Evolutionary conservation across 2,888 invertebrate genomes (phyloP).

Genomic region (Thecophora atra): DNA sequence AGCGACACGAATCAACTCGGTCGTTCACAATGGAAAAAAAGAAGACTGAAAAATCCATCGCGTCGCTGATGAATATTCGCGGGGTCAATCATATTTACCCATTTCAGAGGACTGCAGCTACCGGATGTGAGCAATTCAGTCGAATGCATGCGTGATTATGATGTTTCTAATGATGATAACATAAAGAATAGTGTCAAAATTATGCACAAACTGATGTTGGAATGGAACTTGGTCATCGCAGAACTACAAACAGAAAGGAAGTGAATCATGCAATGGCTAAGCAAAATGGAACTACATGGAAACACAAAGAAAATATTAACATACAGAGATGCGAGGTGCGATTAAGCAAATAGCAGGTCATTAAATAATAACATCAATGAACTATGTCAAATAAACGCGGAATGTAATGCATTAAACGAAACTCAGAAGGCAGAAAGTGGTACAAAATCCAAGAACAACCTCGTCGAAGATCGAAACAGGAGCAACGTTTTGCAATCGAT

Average conservation of each 20-base stretch:
- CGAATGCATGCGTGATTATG: constrained; percentile 19
- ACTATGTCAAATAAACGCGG: neutral
- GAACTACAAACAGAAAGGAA: constrained; percentile 9
- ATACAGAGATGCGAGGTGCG: neutral
- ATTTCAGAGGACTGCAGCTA: neutral
- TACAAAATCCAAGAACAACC: constrained; percentile 11
- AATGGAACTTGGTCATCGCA: constrained; percentile 11
- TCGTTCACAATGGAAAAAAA: constrained; percentile 37
- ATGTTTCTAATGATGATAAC: neutral
- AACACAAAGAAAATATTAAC: neutral
- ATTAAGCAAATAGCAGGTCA: neutral
- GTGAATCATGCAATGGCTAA: neutral
- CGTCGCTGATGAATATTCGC: neutral
- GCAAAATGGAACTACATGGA: neutral
- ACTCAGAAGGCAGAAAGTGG: constrained; percentile 13
- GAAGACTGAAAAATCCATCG: constrained; percentile 39
- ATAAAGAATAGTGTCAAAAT: constrained; percentile 7
- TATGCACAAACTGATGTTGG: neutral
- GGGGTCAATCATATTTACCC: neutral
- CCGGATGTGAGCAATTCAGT: constrained; percentile 27
- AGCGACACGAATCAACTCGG: constrained; percentile 38
- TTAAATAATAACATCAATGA: neutral
- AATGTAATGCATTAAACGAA: neutral
- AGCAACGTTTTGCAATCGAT: constrained; percentile 12
- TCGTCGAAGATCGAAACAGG: constrained; percentile 12